Evolutionary conservation across 2,888 invertebrate species (phyloP).

Genomic region (Synanthedon myopaeformis): DNA sequence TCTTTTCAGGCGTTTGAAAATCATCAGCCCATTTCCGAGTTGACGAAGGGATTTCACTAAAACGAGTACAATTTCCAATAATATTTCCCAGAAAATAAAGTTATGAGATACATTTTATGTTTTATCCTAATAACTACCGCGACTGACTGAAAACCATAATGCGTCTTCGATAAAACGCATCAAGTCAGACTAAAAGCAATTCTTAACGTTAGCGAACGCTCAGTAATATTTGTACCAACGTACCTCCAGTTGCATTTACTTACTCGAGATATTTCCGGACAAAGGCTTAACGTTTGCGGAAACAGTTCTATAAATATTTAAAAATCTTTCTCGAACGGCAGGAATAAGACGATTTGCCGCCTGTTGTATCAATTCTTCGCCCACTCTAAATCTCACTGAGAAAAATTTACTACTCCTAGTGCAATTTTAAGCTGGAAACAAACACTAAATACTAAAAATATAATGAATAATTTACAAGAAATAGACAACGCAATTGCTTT

Average conservation of each 20-base stretch:
- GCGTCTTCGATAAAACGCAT: neutral
- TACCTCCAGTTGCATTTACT: slow-evolving; percentile 5
- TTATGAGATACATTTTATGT: too few species aligned
- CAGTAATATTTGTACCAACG: slow-evolving; percentile 7
- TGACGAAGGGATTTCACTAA: too few species aligned
- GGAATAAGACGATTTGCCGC: slow-evolving; percentile 25
- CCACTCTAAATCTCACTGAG: neutral
- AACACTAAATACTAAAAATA: too few species aligned
- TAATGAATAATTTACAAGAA: too few species aligned
- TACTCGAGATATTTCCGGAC: slow-evolving; percentile 21
- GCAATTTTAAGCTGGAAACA: too few species aligned
- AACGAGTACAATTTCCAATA: too few species aligned
- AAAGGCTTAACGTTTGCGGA: slow-evolving; percentile 24
- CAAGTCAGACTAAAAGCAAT: slow-evolving; percentile 6
- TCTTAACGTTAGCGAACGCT: slow-evolving; percentile 6
- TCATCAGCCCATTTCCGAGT: too few species aligned
- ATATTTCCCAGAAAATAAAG: too few species aligned
- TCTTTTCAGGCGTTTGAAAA: too few species aligned
- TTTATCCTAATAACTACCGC: neutral
- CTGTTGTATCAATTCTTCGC: neutral
- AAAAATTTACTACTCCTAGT: neutral
- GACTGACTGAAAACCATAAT: neutral
- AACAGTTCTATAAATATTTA: slow-evolving; percentile 35
- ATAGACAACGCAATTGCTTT: too few species aligned
- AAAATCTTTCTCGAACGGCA: slow-evolving; percentile 20